Evolutionary conservation across 2,888 invertebrate species (phyloP), one percentile per base, ranked within the genome.

Genomic region (Unio pictorum): DNA sequence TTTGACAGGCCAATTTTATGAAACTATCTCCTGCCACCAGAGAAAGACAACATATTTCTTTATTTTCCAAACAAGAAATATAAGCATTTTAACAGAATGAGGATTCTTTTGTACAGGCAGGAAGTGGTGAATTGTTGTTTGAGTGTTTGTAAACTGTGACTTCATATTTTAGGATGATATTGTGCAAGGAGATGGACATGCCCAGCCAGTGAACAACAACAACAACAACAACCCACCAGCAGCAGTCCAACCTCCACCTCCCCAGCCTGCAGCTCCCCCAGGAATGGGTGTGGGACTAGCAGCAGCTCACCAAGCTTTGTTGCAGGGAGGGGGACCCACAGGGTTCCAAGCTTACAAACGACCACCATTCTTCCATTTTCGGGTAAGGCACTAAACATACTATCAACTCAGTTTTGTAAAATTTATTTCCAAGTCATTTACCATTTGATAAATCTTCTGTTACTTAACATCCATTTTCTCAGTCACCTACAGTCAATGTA

Each of bases 281-380:
- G 79, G 75, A 60, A 77, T 68, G 57, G 79, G 76, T 26, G 85
- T 79, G 62, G 84, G 84, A 11, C 79, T 87, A 15, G 84, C 81
- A 11, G 86, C 85, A 4, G 85, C 84, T 15, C 86, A 86, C 62
- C 84, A 86, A 62, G 86, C 87, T 0, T 91, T 98, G 73, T 92
- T 96, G 85, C 95, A 96, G 84, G 93, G 96, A 65, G 95, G 96
- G 84, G 91, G 92, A 26, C 93, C 95, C 30, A 87, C 89, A 55
- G 95, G 95, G 34, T 96, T 95, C 89, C 96, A 97, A 90, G 96
- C 97, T 0, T 99, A 97, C 89, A 93, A 93, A n/a, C 92, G 94
- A 61, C 97, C 86, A 58, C 72, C 77, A 20, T 67, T 86, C 34
- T 86, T 85, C 64, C 78, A 78, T 62, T 75, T 83, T 45, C 82